Base-by-base conservation (phyloP, 1,140 invertebrate genomes). In the Macrobrachium rosenbergii region DNA sequence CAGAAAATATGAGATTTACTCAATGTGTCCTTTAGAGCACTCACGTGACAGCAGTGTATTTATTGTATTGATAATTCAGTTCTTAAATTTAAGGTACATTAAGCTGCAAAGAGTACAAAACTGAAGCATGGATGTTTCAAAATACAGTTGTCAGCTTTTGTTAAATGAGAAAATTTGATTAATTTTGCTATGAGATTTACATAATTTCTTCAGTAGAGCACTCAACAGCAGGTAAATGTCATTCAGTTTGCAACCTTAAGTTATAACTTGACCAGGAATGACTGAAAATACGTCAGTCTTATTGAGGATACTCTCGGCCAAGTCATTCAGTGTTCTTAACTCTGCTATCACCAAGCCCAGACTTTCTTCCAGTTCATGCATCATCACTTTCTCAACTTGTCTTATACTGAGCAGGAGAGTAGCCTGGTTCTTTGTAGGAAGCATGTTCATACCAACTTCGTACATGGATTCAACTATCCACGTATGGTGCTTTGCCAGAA, bases 381-480 rank as follows among this genome's bases (percentile, higher is more conserved):
- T 62, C 0, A 43, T 37, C 0, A 73, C 37, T 5, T 62, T 23
- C n/a, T 86, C 84, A 2, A 64, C 43, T n/a, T 79, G 76, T 5
- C 63, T 60, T 23, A n/a, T 28, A 17, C 21, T 21, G 8, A 72
- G 52, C 23, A 10, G 14, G 2, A 17, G 2, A 43, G 80, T n/a
- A 5, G 84, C 84, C 28, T 69, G 19, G 11, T 80, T 19, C 64
- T 86, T 86, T 19, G 64, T 60, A 28, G 77, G 77, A 14, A 86
- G 58, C 64, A 81, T 37, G 52, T 43, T 28, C 58, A 86, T 69
- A 0, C 84, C 84, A 21, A 80, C 52, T 28, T 73, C 10, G 77
- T 86, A 86, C 23, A 86, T 80, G 14, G 60, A 73, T 28, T 73
- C 64, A 14, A 86, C 78, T 21, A 81, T 69, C 84, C 84, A 86